Conservation (phyloP, 2,113 vertebrate species). For the Echinops telfairi region DNA sequence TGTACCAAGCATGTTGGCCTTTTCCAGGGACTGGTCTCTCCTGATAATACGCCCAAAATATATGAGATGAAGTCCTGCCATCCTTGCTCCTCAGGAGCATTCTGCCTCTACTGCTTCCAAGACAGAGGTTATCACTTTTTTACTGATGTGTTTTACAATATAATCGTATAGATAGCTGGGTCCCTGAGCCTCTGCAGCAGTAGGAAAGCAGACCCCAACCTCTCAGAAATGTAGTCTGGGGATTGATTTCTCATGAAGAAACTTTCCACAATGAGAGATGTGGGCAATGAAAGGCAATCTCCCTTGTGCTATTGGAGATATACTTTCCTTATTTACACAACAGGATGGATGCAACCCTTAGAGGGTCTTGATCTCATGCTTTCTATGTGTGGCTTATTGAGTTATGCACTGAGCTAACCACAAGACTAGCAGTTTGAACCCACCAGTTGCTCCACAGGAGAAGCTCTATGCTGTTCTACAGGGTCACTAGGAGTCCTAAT, state of each 20-base stretch:
- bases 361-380: background rate
- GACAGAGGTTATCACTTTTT: background rate
- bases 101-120: background rate
- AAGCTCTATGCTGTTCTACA: no score
- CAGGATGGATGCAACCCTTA: background rate
- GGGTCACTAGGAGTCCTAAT: no score
- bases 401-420: no score
- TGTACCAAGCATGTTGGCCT: no score
- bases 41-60: no score
- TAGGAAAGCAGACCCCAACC: slow-evolving; percentile 29
- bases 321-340: background rate
- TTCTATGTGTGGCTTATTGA: background rate
- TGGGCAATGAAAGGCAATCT: background rate
- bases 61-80: no score
- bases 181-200: background rate
- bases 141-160: slow-evolving; percentile 50
- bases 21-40: no score
- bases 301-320: background rate
- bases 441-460: no score
- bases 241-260: background rate
- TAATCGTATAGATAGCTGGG: slow-evolving; percentile 16
- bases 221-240: background rate
- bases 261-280: background rate
- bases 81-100: no score
- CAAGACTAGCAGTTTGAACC: no score